These are phyloP conservation scores for Amphipoea lucens DNA, from an alignment of 2,888 invertebrate species.

Conservation along the genomic window DNA sequence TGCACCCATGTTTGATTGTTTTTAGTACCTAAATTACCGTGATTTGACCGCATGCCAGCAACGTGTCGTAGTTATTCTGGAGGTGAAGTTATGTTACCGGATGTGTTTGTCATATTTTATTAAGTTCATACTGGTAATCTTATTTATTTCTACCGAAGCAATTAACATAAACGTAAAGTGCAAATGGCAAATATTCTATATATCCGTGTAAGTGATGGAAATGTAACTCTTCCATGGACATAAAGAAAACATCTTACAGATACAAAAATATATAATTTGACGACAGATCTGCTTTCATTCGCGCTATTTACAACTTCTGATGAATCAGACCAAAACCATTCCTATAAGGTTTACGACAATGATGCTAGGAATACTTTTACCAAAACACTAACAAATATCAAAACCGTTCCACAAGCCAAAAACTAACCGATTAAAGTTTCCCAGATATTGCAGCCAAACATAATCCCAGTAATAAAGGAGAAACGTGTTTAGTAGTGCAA, in stretches of 20 bases:
- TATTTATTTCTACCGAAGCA: neutral
- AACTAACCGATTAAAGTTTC: conserved; percentile 37
- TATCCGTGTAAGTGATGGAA: neutral
- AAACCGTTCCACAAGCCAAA: conserved; percentile 13
- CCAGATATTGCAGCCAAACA: conserved; percentile 42
- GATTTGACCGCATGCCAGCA: conserved; percentile 45
- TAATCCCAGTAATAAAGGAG: conserved; percentile 52
- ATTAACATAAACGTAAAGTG: too few relatives aligned
- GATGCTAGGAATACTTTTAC: too few relatives aligned
- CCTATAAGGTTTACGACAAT: neutral
- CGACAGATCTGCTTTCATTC: neutral
- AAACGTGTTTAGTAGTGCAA: conserved; percentile 56
- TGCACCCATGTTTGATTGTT: conserved; percentile 51
- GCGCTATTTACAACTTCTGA: neutral
- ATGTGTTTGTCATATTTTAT: conserved; percentile 6
- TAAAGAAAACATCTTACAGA: neutral
- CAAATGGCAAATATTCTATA: too few relatives aligned
- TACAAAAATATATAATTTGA: neutral
- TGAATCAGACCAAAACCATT: neutral
- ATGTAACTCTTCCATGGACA: neutral
- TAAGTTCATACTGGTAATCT: neutral
- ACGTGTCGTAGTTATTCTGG: conserved; percentile 12
- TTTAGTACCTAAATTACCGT: conserved; percentile 40
- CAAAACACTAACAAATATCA: neutral
- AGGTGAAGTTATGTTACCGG: neutral